Base-by-base conservation (phyloP, 2,113 vertebrate genomes). In the Toxotes chatareus region DNA sequence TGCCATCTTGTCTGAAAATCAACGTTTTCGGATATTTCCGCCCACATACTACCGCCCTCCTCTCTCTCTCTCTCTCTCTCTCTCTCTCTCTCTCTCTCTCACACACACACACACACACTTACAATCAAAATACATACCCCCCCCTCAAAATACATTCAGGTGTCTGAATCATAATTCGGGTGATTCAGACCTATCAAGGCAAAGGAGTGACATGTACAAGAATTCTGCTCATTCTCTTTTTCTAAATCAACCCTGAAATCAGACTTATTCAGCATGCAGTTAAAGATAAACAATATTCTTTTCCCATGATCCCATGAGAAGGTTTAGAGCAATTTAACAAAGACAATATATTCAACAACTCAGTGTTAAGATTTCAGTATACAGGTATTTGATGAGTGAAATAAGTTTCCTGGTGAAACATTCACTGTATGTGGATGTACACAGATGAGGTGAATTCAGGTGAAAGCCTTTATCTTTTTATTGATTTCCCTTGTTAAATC, bases 401-500 rank as follows among this genome's bases (percentile, higher is more conserved):
- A 14, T 32, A 57, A 3, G 0, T 0, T 32, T 59, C 11, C 23
- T 14, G 27, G 17, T 44, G 12, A 76, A 57, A 68, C 0, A 65
- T n/a, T 38, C 0, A 8, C 7, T 8, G 10, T 40, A 51, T n/a
- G 7, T 55, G 13, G 12, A 75, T 9, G 5, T 62, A 19, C n/a
- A 16, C 32, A 46, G 17, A 71, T 79, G 46, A 62, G 17, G 38
- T 75, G 59, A 69, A 77, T 70, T 36, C 32, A 64, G 72, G 66
- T 76, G 59, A 66, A 79, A n/a, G 17, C 31, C 13, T 46, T 44
- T 8, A 31, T 61, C 44, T 34, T 13, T 13, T 42, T 60, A 61
- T 73, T 71, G 74, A 64, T 73, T 57, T 80, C 17, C 4, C 7
- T 74, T 69, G 42, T 72, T 76, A 40, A 81, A 64, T 79, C 21